Percentiles rank a stretch among this genome's conserved stretches.
phyloP scores from a whole-genome alignment of 30 jellyfish, hydroid and myxozoan species.

The Turritopsis rubra region DNA sequence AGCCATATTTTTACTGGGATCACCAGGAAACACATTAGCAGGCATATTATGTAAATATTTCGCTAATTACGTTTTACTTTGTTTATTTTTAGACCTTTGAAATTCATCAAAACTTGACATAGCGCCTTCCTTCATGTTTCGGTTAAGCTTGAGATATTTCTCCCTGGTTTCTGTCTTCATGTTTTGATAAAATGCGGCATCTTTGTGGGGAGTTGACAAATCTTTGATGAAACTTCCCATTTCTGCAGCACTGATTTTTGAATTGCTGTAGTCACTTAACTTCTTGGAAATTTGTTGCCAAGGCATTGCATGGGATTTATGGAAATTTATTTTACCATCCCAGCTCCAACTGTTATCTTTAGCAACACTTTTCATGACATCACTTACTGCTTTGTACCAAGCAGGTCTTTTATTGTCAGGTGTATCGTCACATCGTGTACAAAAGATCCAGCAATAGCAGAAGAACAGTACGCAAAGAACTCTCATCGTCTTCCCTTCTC shows the following conservation, averaged over 20 bases:
- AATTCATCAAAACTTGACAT: no score
- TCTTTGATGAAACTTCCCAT: background rate
- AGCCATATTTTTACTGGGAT: background rate
- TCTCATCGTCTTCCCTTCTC: no score
- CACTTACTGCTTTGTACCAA: background rate
- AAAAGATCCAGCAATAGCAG: no score
- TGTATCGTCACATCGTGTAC: no score
- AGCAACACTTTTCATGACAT: background rate
- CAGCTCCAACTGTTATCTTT: background rate
- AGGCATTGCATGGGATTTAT: background rate
- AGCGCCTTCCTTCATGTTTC: background rate
- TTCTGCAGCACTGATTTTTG: background rate
- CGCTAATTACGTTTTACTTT: background rate
- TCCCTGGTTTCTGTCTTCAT: background rate
- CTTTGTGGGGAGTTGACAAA: background rate
- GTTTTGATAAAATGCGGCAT: background rate
- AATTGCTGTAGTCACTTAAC: no score
- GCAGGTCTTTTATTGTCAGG: no score
- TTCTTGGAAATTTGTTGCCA: background rate
- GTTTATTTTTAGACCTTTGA: background rate
- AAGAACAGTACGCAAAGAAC: no score
- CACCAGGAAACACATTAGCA: conserved; percentile 6
- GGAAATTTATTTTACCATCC: background rate
- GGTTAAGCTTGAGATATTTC: background rate
- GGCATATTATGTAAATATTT: background rate